Base-by-base conservation (phyloP, 2,888 invertebrate species). In the Hydroisotoma schaefferi region DNA sequence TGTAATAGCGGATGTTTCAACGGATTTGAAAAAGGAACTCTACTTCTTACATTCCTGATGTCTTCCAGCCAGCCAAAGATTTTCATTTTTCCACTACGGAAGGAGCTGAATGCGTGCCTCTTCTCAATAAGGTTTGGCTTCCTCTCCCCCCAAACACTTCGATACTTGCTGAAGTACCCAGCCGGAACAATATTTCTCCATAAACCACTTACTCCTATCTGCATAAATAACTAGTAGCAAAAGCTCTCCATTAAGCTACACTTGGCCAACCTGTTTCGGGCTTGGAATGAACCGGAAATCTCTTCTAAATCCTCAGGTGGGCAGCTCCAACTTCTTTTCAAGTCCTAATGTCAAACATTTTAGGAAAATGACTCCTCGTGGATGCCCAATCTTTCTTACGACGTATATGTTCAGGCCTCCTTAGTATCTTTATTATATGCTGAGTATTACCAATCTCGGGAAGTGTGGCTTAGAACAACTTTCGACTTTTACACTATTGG, bases 1-100 rank as follows among this genome's bases (percentile, higher is more conserved):
- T 66, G 70, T 71, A 72, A 73, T 73, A 73, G 71, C 71, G 72
- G 72, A 72, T 71, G 72, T 73, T 73, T 72, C 69, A 71, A 65
- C 64, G 69, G 73, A 71, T 71, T 73, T 72, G 59, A 60, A 57
- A 59, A 58, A 61, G 58, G 53, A 61, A 63, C 61, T 61, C 64
- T 55, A 43, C 49, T 47, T 38, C 49, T 57, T 53, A 57, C 57
- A 58, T 59, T 58, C 53, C 43, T 63, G 57, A 59, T 55, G 27
- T 55, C 55, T 38, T 29, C 37, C 33, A 57, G 49, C 55, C 44
- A 52, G 52, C 55, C 44, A 46, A 47, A 26, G 40, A 52, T 46
- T 52, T 56, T 53, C 52, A 53, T 47, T 52, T 52, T 52, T 62
- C 43, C 38, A 29, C 52, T 52, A 22, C 37, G 62, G 59, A 63